phyloP scores from a whole-genome alignment of 2,888 invertebrate species.

The Protodeltote pygarga region DNA sequence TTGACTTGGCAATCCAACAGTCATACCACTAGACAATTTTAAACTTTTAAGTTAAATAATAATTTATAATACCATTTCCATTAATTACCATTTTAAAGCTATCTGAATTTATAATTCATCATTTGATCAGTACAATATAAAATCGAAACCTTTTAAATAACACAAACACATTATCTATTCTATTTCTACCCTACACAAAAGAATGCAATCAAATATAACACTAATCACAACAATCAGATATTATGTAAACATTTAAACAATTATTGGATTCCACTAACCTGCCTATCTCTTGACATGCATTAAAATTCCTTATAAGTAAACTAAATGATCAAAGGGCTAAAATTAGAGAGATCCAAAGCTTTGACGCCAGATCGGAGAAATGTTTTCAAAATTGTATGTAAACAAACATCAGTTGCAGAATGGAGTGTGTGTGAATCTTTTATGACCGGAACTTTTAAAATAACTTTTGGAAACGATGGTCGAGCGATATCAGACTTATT shows the following conservation, averaged over 20 bases:
- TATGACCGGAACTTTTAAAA: conserved; percentile 56
- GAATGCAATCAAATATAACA: conserved; percentile 5
- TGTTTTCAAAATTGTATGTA: conserved; percentile 74
- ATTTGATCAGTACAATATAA: no score
- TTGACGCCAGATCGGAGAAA: conserved; percentile 62
- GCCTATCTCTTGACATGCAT: conserved; percentile 45
- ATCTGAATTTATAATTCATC: no score
- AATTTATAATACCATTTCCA: no score
- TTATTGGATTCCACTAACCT: conserved; percentile 33
- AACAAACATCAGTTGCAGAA: conserved; percentile 61
- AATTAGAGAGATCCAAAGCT: conserved; percentile 68
- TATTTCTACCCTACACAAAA: not conserved
- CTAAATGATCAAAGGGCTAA: conserved; percentile 75
- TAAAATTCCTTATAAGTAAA: conserved; percentile 61
- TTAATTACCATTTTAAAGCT: no score
- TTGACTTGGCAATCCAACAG: no score
- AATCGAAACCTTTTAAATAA: not conserved
- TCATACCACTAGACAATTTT: no score
- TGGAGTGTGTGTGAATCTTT: conserved; percentile 57
- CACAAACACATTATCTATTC: not conserved
- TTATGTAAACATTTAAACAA: conserved; percentile 30
- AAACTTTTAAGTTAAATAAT: no score
- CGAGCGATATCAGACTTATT: conserved; percentile 10
- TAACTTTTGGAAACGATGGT: conserved; percentile 25
- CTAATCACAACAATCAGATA: conserved; percentile 24